Evolutionary conservation across 2,113 vertebrate genomes (phyloP).

Genomic region (Sminthopsis crassicaudata): DNA sequence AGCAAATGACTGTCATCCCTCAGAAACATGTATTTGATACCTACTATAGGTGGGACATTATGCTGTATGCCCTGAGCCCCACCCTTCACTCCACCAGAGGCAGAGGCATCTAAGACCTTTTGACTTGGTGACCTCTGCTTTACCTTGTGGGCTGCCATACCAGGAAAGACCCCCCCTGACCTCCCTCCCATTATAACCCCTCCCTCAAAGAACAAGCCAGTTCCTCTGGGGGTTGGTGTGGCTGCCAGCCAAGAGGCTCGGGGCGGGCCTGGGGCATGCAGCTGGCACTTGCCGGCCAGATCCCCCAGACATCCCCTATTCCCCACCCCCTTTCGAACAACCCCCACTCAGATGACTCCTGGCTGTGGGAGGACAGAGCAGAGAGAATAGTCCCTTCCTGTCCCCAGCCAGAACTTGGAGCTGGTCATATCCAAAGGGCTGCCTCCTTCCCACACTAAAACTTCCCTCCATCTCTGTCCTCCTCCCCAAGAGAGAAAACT

Average conservation of each 20-base stretch:
- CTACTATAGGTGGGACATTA: not conserved
- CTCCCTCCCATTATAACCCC: constrained; percentile 37
- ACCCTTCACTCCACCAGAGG: not conserved
- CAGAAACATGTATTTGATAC: constrained; percentile 12
- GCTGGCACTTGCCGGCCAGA: constrained; percentile 72
- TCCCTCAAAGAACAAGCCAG: constrained; percentile 51
- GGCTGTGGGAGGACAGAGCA: constrained; percentile 21
- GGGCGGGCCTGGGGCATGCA: constrained; percentile 78
- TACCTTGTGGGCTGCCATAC: constrained; percentile 19
- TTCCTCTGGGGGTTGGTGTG: constrained; percentile 54
- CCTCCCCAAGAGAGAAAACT: not conserved
- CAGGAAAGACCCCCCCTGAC: constrained; percentile 32
- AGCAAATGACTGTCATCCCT: constrained; percentile 5
- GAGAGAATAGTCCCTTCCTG: not conserved
- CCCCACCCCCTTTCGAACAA: not conserved
- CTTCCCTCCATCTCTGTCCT: not conserved
- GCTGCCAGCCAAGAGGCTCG: constrained; percentile 77
- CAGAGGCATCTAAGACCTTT: not conserved
- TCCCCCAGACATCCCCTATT: constrained; percentile 57
- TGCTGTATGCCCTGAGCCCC: not conserved
- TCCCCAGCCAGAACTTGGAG: constrained; percentile 32
- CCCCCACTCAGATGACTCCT: constrained; percentile 53
- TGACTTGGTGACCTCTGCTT: constrained; percentile 22
- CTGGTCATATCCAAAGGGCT: constrained; percentile 14
- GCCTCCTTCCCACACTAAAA: constrained; percentile 21